Evolutionary conservation across 2,888 invertebrate genomes (phyloP).

Genomic region (Agelastica alni): DNA sequence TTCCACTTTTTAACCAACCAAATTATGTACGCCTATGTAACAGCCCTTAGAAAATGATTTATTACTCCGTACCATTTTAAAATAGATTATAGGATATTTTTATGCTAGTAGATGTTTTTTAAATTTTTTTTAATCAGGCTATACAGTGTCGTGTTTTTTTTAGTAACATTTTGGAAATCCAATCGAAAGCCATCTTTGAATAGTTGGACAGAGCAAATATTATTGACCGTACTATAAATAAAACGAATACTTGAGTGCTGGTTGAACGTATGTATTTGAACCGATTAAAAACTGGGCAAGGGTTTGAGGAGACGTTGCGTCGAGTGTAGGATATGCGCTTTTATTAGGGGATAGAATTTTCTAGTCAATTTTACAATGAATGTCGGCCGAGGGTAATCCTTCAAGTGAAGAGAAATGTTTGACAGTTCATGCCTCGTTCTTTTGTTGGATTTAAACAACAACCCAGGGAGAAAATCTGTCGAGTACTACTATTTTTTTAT

Average conservation of each 20-base stretch:
- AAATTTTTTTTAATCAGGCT: too few relatives aligned
- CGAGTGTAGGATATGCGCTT: slow-evolving; percentile 6
- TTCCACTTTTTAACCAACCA: too few relatives aligned
- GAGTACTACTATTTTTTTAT: slow-evolving; percentile 8
- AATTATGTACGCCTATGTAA: too few relatives aligned
- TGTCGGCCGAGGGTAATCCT: slow-evolving; percentile 42
- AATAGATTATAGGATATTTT: too few relatives aligned
- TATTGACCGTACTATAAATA: slow-evolving; percentile 17
- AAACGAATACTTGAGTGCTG: slow-evolving; percentile 18
- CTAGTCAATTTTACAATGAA: slow-evolving; percentile 56
- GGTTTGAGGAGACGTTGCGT: slow-evolving; percentile 25
- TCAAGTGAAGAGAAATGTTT: slow-evolving; percentile 24
- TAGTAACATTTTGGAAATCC: too few relatives aligned
- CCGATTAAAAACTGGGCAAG: slow-evolving; percentile 30
- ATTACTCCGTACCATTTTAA: too few relatives aligned
- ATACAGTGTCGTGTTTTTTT: too few relatives aligned
- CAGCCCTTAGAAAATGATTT: too few relatives aligned
- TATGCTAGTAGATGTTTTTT: too few relatives aligned
- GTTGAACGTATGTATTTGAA: slow-evolving; percentile 22
- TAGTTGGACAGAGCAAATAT: too few relatives aligned
- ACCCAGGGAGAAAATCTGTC: slow-evolving; percentile 1
- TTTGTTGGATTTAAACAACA: slow-evolving; percentile 17
- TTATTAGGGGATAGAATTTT: slow-evolving; percentile 52
- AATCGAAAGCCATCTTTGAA: too few relatives aligned
- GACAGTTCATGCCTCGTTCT: slow-evolving; percentile 26